A percentile compares a stretch with the other conserved stretches of the same genome.
These are phyloP conservation scores for Alouatta caraya DNA, from an alignment of 2,797 vertebrate species.

Conservation along the genomic window DNA sequence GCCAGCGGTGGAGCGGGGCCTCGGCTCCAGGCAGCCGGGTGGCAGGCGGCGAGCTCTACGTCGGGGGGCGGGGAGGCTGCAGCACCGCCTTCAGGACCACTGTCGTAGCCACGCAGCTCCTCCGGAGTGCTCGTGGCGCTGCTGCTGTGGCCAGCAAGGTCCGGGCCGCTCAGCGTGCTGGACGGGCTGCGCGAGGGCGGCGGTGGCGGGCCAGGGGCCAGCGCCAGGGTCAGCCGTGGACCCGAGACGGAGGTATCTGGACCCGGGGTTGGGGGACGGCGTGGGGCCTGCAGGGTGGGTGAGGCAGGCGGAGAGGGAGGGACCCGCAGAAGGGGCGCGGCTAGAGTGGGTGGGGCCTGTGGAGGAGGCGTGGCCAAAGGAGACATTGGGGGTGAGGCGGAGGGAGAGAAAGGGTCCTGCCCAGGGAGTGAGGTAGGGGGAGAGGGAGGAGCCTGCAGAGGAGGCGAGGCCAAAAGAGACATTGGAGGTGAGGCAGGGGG, in stretches of 20 bases:
- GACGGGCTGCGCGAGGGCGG: slow-evolving; percentile 81
- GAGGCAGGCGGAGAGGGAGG: slow-evolving; percentile 1
- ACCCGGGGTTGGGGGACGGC: slow-evolving; percentile 55
- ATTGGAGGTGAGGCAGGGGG: not conserved
- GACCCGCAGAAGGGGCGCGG: not conserved
- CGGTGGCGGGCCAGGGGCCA: slow-evolving; percentile 44
- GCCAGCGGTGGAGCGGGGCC: slow-evolving; percentile 38
- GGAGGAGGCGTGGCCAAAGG: not conserved
- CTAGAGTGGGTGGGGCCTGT: not conserved
- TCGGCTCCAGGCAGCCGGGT: slow-evolving; percentile 70
- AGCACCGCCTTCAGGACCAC: slow-evolving; percentile 88
- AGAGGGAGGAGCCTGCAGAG: not conserved
- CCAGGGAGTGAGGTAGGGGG: not conserved
- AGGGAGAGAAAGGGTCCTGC: not conserved
- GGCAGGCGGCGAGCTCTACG: slow-evolving; percentile 70
- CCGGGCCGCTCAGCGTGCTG: slow-evolving; percentile 86
- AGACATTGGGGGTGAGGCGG: not conserved
- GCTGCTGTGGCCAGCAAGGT: slow-evolving; percentile 88
- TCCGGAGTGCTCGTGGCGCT: slow-evolving; percentile 94
- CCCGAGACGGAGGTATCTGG: slow-evolving; percentile 55
- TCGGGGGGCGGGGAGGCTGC: slow-evolving; percentile 64
- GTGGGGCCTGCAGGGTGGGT: not conserved
- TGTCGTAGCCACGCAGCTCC: slow-evolving; percentile 93
- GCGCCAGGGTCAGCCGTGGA: slow-evolving; percentile 60
- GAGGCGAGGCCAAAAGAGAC: not conserved